Base-by-base conservation (phyloP, 2,113 vertebrate species). In the Willisornis vidua region DNA sequence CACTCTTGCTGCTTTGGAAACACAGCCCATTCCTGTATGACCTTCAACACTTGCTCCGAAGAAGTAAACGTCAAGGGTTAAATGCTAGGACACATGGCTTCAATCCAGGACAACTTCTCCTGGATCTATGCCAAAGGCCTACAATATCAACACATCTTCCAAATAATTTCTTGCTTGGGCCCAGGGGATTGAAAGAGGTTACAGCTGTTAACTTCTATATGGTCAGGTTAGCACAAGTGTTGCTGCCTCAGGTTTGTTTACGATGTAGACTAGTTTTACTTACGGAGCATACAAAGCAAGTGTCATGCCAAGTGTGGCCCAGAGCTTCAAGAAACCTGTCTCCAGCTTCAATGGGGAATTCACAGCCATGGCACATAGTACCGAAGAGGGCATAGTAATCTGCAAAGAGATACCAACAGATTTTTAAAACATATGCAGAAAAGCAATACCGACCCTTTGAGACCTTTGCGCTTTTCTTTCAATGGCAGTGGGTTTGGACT, bases 341-440 rank as follows among this genome's bases (percentile, higher is more conserved):
- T 10, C 99, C 99, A 10, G 99, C 99, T 97, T 99, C 99, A 62
- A 99, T 99, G 82, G 99, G 99, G 94, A 99, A 99, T 90, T 99
- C 99, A 74, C 99, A 99, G 78, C 99, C 99, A 7, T 97, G 98
- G 96, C 99, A 99, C 97, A 98, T 99, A 3, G 99, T 99, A 88
- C 99, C 99, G 28, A 99, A 99, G 80, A 99, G 97, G 28, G 97
- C 97, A 90, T 99, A 99, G 93, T 99, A 99, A 97, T 99, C 99
- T 99, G 97, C 61, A 94, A 87, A 45, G 59, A 59, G 57, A 80
- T 10, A 85, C 41, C 78, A 57, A 71, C 26, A 75, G 41, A 33
- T 71, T 43, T 89, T 89, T 57, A 75, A 54, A 52, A 8, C 41
- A 49, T 4, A 28, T 7, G 13, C 46, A 66, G 77, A 54, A 83